Evolutionary conservation across 2,888 invertebrate genomes (phyloP).

Genomic region (Steromphala cineraria): DNA sequence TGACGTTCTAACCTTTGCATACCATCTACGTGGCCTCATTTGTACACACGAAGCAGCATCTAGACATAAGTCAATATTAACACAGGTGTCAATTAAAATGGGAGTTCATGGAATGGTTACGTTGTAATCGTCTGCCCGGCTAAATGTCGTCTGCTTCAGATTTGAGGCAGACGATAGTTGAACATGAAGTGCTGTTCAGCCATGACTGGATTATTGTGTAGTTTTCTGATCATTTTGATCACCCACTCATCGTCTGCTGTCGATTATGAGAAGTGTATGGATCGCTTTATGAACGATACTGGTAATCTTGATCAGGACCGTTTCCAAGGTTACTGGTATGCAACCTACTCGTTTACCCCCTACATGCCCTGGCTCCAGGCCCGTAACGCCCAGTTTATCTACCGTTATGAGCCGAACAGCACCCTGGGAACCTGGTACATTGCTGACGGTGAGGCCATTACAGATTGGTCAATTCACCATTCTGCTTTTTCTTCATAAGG

Average conservation of each 20-base stretch:
- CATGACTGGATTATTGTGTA: background rate
- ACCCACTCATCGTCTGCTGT: background rate
- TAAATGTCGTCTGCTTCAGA: background rate
- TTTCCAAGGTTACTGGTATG: background rate
- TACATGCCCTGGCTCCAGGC: background rate
- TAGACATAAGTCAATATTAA: no score
- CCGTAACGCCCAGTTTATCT: background rate
- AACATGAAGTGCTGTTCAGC: background rate
- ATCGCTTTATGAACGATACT: background rate
- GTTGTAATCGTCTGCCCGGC: no score
- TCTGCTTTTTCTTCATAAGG: no score
- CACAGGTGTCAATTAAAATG: no score
- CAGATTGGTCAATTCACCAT: no score
- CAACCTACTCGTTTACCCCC: background rate
- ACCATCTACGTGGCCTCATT: no score
- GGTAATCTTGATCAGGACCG: background rate
- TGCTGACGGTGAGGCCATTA: background rate
- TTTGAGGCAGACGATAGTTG: background rate
- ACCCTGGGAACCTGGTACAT: background rate
- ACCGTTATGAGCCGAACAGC: background rate
- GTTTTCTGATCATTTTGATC: background rate
- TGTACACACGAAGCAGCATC: no score
- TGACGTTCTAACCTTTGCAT: no score
- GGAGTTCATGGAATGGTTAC: no score
- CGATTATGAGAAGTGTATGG: background rate